phyloP scores from a whole-genome alignment of 2,888 invertebrate genomes.

The Eupithecia subfuscata region DNA sequence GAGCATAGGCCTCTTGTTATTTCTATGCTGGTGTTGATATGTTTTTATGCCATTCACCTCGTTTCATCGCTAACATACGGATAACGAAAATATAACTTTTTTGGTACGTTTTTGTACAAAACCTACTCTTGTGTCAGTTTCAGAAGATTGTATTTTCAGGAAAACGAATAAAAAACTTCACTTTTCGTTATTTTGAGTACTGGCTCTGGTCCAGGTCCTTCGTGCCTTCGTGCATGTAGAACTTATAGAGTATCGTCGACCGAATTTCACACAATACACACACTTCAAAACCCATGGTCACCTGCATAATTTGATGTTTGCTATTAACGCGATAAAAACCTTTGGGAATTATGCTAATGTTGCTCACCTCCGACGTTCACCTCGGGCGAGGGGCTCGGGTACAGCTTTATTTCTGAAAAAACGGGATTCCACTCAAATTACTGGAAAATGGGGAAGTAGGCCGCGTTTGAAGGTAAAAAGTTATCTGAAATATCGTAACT shows the following conservation, averaged over 20 bases:
- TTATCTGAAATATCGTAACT: not conserved
- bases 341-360: slow-evolving; percentile 45
- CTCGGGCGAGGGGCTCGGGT: slow-evolving; percentile 63
- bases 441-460: not conserved
- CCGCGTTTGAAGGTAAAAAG: not conserved
- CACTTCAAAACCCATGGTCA: slow-evolving; percentile 9
- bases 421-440: slow-evolving; percentile 15
- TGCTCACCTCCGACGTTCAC: slow-evolving; percentile 58
- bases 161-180: too few species aligned
- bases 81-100: too few species aligned
- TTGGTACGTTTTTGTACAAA: too few species aligned
- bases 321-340: slow-evolving; percentile 44
- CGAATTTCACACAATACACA: not conserved
- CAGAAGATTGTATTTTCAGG: too few species aligned
- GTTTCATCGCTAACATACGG: too few species aligned
- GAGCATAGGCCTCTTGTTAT: too few species aligned
- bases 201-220: too few species aligned
- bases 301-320: slow-evolving; percentile 47
- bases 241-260: not conserved
- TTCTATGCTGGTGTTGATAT: too few species aligned
- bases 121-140: too few species aligned
- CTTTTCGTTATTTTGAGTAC: too few species aligned
- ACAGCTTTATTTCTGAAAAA: slow-evolving; percentile 66
- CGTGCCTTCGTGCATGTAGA: too few species aligned
- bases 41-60: too few species aligned